Conservation (phyloP, 2,113 vertebrate genomes). For the Lucifuga dentata region DNA sequence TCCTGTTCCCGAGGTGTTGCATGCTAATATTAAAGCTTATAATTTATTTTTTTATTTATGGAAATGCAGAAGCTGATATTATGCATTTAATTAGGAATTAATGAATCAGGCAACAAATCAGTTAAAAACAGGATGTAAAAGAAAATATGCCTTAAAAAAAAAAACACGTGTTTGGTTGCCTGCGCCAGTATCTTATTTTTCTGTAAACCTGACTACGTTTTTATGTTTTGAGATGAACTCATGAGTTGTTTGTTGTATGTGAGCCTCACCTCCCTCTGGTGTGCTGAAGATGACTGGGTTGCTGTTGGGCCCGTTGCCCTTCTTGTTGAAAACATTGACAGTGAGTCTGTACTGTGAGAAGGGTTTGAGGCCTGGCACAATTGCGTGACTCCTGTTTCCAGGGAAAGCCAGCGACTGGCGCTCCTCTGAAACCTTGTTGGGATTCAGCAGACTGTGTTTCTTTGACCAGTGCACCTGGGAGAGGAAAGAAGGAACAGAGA, state of each 20-base stretch:
- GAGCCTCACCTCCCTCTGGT: constrained; percentile 93
- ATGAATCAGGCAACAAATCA: too few species aligned
- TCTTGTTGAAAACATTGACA: constrained; percentile 90
- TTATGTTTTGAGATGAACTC: not conserved
- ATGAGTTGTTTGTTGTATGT: not conserved
- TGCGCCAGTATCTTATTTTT: too few species aligned
- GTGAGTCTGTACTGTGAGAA: constrained; percentile 92
- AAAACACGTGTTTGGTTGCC: too few species aligned
- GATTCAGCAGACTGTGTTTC: constrained; percentile 85
- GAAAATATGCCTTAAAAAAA: too few species aligned
- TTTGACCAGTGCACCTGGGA: constrained; percentile 90
- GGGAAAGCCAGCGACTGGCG: constrained; percentile 85
- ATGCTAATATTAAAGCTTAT: too few species aligned
- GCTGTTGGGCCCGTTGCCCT: constrained; percentile 92
- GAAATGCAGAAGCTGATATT: too few species aligned
- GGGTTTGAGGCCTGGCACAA: constrained; percentile 89
- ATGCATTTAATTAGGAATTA: too few species aligned
- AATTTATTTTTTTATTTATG: not conserved
- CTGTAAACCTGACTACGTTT: not conserved
- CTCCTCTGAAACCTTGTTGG: constrained; percentile 82
- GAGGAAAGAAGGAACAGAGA: not conserved
- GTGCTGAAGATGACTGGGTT: constrained; percentile 86
- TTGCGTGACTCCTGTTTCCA: constrained; percentile 85
- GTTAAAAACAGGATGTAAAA: too few species aligned
- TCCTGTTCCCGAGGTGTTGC: not conserved